Evolutionary conservation across 2,113 vertebrate species (phyloP), one percentile per base, ranked within the genome.

Genomic region (Gulo gulo): DNA sequence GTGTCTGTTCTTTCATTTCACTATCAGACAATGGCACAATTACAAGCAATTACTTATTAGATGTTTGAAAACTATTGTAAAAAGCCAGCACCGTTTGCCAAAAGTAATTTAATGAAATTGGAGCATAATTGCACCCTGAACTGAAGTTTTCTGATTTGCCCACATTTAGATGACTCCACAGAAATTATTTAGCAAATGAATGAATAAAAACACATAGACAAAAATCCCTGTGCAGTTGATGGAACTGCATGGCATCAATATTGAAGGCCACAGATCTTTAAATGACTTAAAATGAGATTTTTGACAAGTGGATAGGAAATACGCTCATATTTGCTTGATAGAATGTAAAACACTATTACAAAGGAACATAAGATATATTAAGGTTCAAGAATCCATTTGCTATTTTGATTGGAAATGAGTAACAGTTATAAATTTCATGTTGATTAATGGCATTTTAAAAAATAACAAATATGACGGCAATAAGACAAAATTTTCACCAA

Each of bases 21-120:
- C 86, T 86, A 50, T 89, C 93, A 97, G 89, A 97, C 96, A 97
- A 97, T 97, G 82, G 80, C 89, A 83, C 91, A 96, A 88, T 97
- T 97, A 97, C 59, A 84, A 94, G 83, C 92, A 97, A 93, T 98
- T 98, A 97, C 94, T 97, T 96, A 97, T 97, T 97, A 97, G 73
- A 65, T 94, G 29, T 45, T 97, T 97, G 94, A 63, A 90, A 16
- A 36, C 36, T 98, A 97, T 96, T 87, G 52, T 94, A 83, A 97
- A 93, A 97, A 88, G 78, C 85, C 78, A 97, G 29, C 50, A 81
- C 69, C 94, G 31, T 71, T 97, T 97, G 97, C 59, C 42, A 97
- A 97, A 97, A 95, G 83, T 95, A 74, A 96, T 96, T 95, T 96
- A 94, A 93, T 84, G 67, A 97, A 97, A 98, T 97, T 94, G 21